Evolutionary conservation across 1,140 invertebrate species (phyloP).

Genomic region (Fopius arisanus): DNA sequence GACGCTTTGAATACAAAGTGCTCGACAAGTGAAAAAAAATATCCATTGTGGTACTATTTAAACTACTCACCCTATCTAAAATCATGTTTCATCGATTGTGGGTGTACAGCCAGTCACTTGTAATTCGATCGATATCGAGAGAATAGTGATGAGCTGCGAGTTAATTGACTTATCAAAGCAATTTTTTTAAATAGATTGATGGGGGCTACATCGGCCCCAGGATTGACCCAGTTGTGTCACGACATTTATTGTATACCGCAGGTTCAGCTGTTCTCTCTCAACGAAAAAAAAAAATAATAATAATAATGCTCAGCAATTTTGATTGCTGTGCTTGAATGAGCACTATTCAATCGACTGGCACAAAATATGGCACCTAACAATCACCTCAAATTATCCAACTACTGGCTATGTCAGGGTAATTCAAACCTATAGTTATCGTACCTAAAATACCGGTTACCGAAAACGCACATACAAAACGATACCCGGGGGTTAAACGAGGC

Average conservation of each 20-base stretch:
- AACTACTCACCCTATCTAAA: no score
- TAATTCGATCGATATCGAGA: slow-evolving; percentile 22
- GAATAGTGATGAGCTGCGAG: slow-evolving; percentile 22
- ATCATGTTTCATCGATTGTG: no score
- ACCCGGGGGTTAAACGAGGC: slow-evolving; percentile 9
- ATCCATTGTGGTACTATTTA: neutral
- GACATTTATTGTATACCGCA: neutral
- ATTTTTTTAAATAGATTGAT: slow-evolving; percentile 27
- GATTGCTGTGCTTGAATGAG: neutral
- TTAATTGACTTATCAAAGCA: slow-evolving; percentile 26
- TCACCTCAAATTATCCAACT: slow-evolving; percentile 21
- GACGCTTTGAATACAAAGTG: neutral
- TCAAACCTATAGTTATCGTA: slow-evolving; percentile 12
- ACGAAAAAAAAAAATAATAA: neutral
- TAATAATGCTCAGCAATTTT: neutral
- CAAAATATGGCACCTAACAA: slow-evolving; percentile 7
- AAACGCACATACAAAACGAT: slow-evolving; percentile 3
- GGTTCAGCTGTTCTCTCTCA: neutral
- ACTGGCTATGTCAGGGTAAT: neutral
- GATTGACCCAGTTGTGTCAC: slow-evolving; percentile 26
- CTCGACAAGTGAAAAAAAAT: neutral
- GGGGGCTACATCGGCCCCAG: neutral
- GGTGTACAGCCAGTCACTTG: no score
- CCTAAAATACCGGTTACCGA: slow-evolving; percentile 10
- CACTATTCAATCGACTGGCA: slow-evolving; percentile 18